Evolutionary conservation across 2,113 vertebrate species (phyloP).

Genomic region (Oreochromis tanganicae): DNA sequence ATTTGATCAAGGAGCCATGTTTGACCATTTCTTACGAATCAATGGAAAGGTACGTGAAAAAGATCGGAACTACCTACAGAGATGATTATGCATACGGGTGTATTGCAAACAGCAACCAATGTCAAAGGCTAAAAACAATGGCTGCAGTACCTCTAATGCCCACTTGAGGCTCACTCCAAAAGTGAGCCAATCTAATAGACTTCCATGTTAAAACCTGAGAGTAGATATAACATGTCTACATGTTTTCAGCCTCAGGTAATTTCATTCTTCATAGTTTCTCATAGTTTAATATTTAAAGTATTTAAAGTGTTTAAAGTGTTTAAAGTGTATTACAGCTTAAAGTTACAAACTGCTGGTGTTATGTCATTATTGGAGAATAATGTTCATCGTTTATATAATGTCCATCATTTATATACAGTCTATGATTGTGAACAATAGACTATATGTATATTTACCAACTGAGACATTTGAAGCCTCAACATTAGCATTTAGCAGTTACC

Average conservation of each 20-base stretch:
- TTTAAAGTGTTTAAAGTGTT: no score
- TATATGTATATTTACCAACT: background rate
- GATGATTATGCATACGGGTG: background rate
- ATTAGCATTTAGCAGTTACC: background rate
- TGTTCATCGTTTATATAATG: background rate
- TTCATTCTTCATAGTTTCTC: no score
- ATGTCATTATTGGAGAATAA: no score
- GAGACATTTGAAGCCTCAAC: accelerated
- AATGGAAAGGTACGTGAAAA: slow-evolving; percentile 61
- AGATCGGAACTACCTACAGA: background rate
- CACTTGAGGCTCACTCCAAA: background rate
- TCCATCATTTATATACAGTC: background rate
- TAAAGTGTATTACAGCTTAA: no score
- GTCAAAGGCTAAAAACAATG: background rate
- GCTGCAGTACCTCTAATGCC: background rate
- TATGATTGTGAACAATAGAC: background rate
- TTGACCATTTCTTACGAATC: slow-evolving; percentile 70
- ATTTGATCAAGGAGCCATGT: slow-evolving; percentile 41
- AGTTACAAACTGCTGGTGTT: no score
- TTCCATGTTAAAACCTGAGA: background rate
- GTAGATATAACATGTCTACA: background rate
- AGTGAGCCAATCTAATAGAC: background rate
- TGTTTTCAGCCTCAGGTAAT: no score
- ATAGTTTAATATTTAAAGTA: no score
- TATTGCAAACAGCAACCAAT: background rate